Evolutionary conservation across 2,888 invertebrate species (phyloP), one percentile per base, ranked within the genome.

Genomic region (Limenitis camilla): DNA sequence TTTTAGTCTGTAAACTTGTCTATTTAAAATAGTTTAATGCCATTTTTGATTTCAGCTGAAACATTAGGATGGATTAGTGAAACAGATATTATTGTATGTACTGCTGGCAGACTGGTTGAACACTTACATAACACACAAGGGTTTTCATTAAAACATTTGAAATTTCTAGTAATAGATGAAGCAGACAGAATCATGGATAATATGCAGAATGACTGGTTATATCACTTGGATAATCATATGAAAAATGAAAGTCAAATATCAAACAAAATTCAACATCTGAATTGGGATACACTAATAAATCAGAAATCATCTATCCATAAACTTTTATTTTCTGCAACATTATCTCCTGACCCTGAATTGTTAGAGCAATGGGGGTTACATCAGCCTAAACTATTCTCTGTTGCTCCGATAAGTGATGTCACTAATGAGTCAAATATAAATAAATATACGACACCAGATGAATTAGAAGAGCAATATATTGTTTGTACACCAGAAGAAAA

Each of bases 331-430:
- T 99, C 99, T n/a, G 99, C 99, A 5, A 99, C 99, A 2, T 81
- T 99, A 10, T 95, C 97, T 0, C 96, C 96, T 73, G 98, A 99
- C 83, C 98, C 99, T 0, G 98, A 99, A 79, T 96, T 96, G 74
- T 83, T 99, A 44, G 94, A 96, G 68, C 91, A 93, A 61, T 90
- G 99, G 73, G 92, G 94, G 9, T 86, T 99, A 5, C 98, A 97
- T 70, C 94, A 96, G 73, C 99, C 99, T 0, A 94, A 93, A 76
- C 84, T 99, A 5, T 98, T 98, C 74, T 95, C 96, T 11, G 92
- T 94, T 0, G 89, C 92, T 5, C 91, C 56, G 27, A 68, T 72
- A 45, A 69, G 65, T 57, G 67, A 77, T 56, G 66, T 64, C 50
- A 76, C 83, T 56, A 71, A 78, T 66, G 74, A 75, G 59, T 71